Conservation (phyloP, 2,888 invertebrate species). For the Periphyllus acericola region DNA sequence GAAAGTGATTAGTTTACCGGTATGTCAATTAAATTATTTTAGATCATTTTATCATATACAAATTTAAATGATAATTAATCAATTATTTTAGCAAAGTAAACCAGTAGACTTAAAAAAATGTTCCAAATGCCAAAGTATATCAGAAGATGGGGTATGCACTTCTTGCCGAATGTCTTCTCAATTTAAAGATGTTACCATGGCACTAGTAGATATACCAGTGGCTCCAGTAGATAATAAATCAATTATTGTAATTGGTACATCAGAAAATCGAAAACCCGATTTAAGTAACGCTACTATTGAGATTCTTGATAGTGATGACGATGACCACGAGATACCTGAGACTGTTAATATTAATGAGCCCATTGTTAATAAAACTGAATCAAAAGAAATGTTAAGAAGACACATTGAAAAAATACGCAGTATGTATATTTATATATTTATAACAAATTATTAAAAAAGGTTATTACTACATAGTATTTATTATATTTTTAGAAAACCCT, state of each 20-base stretch:
- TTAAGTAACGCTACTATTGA: too few relatives aligned
- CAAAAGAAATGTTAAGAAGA: not conserved
- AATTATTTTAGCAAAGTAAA: not conserved
- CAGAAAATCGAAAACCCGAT: too few relatives aligned
- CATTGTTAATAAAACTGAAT: not conserved
- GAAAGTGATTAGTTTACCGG: not conserved
- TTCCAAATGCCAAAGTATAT: not conserved
- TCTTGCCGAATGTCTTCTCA: conserved; percentile 22
- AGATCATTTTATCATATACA: not conserved
- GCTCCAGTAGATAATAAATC: too few relatives aligned
- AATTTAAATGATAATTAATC: not conserved
- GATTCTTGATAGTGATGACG: not conserved
- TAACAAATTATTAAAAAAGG: not conserved
- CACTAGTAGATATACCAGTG: conserved; percentile 19
- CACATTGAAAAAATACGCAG: conserved; percentile 12
- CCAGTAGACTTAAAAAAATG: not conserved
- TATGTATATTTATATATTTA: not conserved
- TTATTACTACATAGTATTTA: not conserved
- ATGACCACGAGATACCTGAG: not conserved
- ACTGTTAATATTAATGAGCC: not conserved
- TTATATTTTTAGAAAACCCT: conserved; percentile 48
- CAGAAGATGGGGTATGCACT: conserved; percentile 7
- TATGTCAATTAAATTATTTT: not conserved
- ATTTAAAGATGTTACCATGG: conserved; percentile 25
- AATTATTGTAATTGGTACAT: too few relatives aligned